These are phyloP conservation scores for Tragelaphus oryx DNA, from an alignment of 2,797 vertebrate species.

Conservation along the genomic window DNA sequence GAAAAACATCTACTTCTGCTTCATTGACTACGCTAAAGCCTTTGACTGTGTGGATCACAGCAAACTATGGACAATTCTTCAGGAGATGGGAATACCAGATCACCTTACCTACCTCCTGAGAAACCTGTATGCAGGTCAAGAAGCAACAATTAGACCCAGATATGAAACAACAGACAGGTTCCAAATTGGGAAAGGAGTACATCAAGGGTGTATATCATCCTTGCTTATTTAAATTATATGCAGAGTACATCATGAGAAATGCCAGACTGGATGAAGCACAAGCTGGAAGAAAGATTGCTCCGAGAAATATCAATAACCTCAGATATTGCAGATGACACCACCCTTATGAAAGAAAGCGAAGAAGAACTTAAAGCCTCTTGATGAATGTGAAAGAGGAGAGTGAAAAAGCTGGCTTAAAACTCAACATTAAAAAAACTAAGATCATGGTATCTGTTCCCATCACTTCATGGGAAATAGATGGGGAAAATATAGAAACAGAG, in stretches of 20 bases:
- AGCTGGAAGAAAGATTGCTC: not conserved
- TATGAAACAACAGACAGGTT: not conserved
- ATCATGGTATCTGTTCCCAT: not conserved
- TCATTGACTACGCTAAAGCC: rapidly evolving
- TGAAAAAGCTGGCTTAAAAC: not conserved
- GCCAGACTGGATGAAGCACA: not conserved
- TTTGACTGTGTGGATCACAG: not conserved
- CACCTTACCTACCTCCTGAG: not conserved
- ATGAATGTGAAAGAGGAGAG: not conserved
- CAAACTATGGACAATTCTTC: not conserved
- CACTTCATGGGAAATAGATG: not conserved
- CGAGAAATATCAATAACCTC: not conserved
- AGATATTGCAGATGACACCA: not conserved
- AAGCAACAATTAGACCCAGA: not conserved
- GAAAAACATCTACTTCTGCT: not conserved
- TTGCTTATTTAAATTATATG: not conserved
- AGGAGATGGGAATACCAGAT: not conserved
- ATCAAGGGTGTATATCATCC: not conserved
- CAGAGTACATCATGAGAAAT: not conserved
- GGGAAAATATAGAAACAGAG: not conserved
- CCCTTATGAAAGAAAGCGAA: not conserved
- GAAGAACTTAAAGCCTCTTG: not conserved
- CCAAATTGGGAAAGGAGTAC: not conserved
- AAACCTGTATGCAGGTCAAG: not conserved
- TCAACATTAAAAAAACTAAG: not conserved